A percentile compares a stretch with the other conserved stretches of the same genome.
Evolutionary conservation across 2,113 vertebrate genomes (phyloP).

Genomic region (Cathartes aura): DNA sequence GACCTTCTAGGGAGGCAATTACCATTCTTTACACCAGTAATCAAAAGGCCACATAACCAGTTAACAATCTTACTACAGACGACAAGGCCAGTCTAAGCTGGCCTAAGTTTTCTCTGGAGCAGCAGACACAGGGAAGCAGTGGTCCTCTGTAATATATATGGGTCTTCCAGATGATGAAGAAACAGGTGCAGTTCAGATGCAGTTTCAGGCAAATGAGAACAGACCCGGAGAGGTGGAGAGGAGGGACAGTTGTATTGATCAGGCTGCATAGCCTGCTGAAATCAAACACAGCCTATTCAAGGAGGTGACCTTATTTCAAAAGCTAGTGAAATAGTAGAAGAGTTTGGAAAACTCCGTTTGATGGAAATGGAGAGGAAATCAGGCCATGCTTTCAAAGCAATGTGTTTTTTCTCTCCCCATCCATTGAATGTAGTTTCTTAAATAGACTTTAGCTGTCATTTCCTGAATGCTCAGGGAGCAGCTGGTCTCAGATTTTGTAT

Average conservation of each 20-base stretch:
- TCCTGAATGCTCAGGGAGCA: not conserved
- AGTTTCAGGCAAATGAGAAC: not conserved
- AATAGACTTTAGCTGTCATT: not conserved
- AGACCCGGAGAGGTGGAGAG: not conserved
- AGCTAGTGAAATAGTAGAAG: not conserved
- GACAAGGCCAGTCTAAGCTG: not conserved
- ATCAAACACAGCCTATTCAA: not conserved
- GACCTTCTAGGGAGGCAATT: not conserved
- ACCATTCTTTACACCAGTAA: not conserved
- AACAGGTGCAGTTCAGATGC: not conserved
- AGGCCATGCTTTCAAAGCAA: not conserved
- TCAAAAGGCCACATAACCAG: not conserved
- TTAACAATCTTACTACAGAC: not conserved
- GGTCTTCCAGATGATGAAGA: not conserved
- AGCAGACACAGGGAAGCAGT: not conserved
- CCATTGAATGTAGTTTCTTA: not conserved
- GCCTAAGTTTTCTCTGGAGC: not conserved
- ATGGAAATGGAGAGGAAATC: not conserved
- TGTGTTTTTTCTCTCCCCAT: not conserved
- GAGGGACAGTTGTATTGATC: not conserved
- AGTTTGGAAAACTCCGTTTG: not conserved
- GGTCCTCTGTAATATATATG: not conserved
- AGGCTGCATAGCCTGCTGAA: not conserved
- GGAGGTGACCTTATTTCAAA: not conserved
- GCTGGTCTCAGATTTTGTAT: not conserved